Evolutionary conservation across 1,140 invertebrate genomes (phyloP).

Genomic region (Danaus plexippus): DNA sequence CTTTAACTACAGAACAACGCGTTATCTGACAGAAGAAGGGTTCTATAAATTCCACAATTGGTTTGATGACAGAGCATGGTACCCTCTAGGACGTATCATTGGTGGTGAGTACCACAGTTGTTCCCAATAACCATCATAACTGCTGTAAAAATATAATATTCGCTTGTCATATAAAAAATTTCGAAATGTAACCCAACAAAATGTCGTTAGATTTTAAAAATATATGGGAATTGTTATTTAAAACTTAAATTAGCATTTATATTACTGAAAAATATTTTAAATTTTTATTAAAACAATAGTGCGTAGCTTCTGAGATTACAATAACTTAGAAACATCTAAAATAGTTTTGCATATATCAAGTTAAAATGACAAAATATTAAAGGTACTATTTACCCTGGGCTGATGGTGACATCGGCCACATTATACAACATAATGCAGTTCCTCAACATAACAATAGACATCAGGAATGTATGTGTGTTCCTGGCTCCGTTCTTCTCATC

Average conservation of each 20-base stretch:
- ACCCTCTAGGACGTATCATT: slow-evolving; percentile 97
- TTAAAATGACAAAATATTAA: slow-evolving; percentile 1
- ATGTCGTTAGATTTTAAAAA: too few species aligned
- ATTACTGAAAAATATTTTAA: too few species aligned
- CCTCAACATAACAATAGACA: slow-evolving; percentile 95
- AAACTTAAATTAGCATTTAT: too few species aligned
- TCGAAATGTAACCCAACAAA: too few species aligned
- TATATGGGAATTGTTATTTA: too few species aligned
- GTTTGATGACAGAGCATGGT: slow-evolving; percentile 99
- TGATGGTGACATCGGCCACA: slow-evolving; percentile 97
- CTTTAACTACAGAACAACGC: slow-evolving; percentile 98
- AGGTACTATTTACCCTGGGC: slow-evolving; percentile 97
- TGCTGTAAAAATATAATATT: not conserved
- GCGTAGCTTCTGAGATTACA: too few species aligned
- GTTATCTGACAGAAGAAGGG: slow-evolving; percentile 94
- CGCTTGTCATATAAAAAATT: slow-evolving; percentile 1
- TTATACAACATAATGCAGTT: slow-evolving; percentile 91
- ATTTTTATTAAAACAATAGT: too few species aligned
- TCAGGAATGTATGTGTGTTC: slow-evolving; percentile 98
- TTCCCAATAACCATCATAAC: not conserved
- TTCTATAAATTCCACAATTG: slow-evolving; percentile 99
- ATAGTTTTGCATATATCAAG: too few species aligned
- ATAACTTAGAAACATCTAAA: too few species aligned
- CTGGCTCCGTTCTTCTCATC: slow-evolving; percentile 97
- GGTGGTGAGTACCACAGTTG: slow-evolving; percentile 76